Conservation (phyloP, 2,888 invertebrate genomes). For the Capitulum mitella region DNA sequence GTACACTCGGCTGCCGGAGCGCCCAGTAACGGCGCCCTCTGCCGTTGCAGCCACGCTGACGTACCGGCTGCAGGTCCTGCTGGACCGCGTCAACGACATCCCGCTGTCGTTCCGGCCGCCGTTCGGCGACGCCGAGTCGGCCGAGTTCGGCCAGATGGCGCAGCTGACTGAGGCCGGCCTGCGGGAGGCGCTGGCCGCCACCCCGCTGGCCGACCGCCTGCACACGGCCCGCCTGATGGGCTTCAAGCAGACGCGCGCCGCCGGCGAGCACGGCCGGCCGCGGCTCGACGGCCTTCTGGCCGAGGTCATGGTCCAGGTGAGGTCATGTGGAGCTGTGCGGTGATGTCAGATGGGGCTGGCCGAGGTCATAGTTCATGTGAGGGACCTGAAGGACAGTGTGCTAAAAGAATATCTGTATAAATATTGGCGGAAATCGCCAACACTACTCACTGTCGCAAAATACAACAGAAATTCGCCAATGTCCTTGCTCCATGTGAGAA, state of each 20-base stretch:
- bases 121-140: constrained; percentile 33
- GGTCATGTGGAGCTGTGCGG: too few species aligned
- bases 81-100: constrained; percentile 33
- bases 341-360: too few species aligned
- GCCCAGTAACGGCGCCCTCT: neutral
- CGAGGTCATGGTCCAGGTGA: constrained; percentile 32
- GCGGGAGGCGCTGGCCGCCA: constrained; percentile 30
- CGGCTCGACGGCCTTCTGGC: constrained; percentile 31
- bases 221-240: constrained; percentile 31
- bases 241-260: constrained; percentile 27
- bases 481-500: too few species aligned
- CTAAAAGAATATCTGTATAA: too few species aligned
- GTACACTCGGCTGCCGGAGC: too few species aligned
- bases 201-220: constrained; percentile 30
- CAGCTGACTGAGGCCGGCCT: constrained; percentile 32
- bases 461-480: too few species aligned
- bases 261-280: neutral
- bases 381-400: too few species aligned
- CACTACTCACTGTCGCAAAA: too few species aligned
- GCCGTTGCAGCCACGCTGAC: constrained; percentile 32
- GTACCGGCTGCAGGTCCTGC: constrained; percentile 33
- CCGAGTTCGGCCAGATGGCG: constrained; percentile 32
- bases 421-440: too few species aligned
- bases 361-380: too few species aligned
- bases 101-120: constrained; percentile 31